These are phyloP conservation scores for Cataglyphis albicans DNA, from an alignment of 2,888 invertebrate species.

Conservation along the genomic window DNA sequence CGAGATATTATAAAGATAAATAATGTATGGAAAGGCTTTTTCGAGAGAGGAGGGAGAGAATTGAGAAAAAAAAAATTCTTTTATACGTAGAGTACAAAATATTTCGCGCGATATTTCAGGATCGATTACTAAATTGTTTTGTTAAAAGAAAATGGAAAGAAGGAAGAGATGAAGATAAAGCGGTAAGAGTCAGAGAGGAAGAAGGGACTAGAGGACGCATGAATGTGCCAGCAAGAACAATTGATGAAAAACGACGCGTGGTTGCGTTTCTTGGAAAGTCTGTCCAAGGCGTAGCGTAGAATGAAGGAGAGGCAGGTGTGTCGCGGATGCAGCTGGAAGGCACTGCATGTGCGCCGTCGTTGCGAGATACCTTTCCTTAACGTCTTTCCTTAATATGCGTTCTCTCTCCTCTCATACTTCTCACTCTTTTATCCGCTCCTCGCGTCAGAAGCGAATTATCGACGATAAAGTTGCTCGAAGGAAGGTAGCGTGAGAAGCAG, in stretches of 20 bases:
- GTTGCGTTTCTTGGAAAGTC: constrained; percentile 73
- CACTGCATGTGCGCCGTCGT: constrained; percentile 64
- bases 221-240: constrained; percentile 72
- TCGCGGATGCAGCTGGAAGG: constrained; percentile 77
- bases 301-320: constrained; percentile 76
- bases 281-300: constrained; percentile 67
- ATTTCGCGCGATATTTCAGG: background rate
- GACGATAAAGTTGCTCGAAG: constrained; percentile 20
- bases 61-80: no score
- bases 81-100: background rate
- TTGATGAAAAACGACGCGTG: constrained; percentile 75
- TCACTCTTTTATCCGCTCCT: constrained; percentile 17
- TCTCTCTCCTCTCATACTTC: background rate
- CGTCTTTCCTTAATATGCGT: constrained; percentile 30
- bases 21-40: background rate
- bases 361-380: constrained; percentile 68
- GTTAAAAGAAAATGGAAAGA: constrained; percentile 10
- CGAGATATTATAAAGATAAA: background rate
- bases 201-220: constrained; percentile 35
- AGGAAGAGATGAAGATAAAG: constrained; percentile 44
- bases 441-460: constrained; percentile 24
- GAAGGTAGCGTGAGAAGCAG: background rate
- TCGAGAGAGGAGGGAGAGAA: background rate
- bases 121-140: background rate
- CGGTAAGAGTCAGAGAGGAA: constrained; percentile 35